A percentile compares a stretch with the other conserved stretches of the same genome.
Evolutionary conservation across 2,113 vertebrate species (phyloP).

Genomic region (Tonatia bakeri): DNA sequence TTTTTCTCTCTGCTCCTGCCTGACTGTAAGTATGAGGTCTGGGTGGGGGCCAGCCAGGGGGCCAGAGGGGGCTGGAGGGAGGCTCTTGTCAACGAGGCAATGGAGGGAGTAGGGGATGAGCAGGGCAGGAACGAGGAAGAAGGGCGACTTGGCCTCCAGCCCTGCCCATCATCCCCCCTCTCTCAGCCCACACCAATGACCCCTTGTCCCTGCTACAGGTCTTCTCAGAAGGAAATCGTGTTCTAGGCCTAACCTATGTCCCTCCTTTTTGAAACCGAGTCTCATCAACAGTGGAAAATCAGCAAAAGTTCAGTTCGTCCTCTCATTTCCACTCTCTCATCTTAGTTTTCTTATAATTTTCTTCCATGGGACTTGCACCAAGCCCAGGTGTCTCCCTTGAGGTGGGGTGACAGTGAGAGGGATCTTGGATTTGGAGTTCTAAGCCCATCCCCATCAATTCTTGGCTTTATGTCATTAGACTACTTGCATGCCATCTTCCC

Average conservation of each 20-base stretch:
- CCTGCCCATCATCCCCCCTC: not conserved
- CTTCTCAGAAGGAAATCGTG: not conserved
- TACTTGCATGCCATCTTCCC: not conserved
- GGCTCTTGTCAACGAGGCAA: not conserved
- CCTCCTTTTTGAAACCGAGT: not conserved
- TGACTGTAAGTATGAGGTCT: not conserved
- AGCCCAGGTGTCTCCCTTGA: not conserved
- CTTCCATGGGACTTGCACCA: not conserved
- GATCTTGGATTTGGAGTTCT: not conserved
- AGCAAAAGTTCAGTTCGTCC: not conserved
- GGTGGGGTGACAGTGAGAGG: not conserved
- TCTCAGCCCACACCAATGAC: not conserved
- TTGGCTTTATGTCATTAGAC: not conserved
- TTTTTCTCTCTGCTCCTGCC: not conserved
- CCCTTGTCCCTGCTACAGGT: not conserved
- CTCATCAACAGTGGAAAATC: not conserved
- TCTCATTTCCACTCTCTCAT: not conserved
- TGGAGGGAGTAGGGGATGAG: too few relatives aligned
- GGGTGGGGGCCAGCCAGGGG: too few relatives aligned
- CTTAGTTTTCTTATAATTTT: not conserved
- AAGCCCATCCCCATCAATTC: not conserved
- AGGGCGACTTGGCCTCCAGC: not conserved
- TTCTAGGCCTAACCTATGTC: not conserved
- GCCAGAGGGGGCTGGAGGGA: not conserved
- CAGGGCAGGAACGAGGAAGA: not conserved